Conservation (phyloP, 2,113 vertebrate genomes). For the Pseudois nayaur region DNA sequence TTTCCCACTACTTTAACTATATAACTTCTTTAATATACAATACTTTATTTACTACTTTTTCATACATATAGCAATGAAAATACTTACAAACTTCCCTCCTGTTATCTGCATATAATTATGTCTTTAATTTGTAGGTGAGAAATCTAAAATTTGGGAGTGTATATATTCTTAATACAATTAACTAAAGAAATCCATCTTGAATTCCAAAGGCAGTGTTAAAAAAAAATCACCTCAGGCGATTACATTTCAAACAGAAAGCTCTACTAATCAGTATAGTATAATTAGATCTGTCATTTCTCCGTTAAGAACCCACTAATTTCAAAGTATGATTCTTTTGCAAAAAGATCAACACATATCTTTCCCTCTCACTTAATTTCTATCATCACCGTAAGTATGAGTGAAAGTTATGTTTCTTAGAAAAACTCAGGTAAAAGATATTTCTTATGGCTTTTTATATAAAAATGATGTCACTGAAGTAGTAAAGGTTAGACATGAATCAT, state of each 20-base stretch:
- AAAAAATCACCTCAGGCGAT: background rate
- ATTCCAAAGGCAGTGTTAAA: background rate
- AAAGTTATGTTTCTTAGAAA: background rate
- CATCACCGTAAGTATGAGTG: background rate
- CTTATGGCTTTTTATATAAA: background rate
- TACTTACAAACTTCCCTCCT: background rate
- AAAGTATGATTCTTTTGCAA: background rate
- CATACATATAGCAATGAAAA: background rate
- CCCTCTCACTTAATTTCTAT: background rate
- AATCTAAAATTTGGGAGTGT: background rate
- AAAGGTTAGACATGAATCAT: background rate
- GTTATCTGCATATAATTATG: background rate
- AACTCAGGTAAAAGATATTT: background rate
- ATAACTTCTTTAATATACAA: background rate
- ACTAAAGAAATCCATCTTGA: background rate
- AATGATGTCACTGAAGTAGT: background rate
- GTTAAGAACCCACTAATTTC: background rate
- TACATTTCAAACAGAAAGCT: background rate
- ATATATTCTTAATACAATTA: background rate
- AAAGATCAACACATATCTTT: background rate
- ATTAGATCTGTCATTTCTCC: conserved; percentile 20
- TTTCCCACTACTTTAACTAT: background rate
- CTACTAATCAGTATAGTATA: background rate
- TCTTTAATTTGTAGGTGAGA: background rate
- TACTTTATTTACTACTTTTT: background rate